Percentiles rank a stretch among this genome's conserved stretches.
Conservation (phyloP, 2,888 invertebrate species). For the Thymelicus sylvestris region DNA sequence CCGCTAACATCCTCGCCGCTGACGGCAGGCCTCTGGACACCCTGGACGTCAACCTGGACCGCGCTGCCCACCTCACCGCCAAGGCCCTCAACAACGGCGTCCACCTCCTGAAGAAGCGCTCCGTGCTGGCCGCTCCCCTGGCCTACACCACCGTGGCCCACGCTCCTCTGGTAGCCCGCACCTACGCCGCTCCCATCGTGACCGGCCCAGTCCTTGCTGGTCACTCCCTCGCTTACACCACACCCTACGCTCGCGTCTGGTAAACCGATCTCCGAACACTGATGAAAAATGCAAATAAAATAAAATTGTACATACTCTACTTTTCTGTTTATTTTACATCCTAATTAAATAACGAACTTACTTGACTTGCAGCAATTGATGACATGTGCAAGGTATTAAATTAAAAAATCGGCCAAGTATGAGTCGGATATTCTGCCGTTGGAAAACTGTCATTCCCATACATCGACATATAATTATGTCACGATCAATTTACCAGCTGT, state of each 20-base stretch:
- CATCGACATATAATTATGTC: no score
- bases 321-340: not conserved
- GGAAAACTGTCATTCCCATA: not conserved
- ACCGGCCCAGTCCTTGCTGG: slow-evolving; percentile 30
- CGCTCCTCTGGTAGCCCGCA: slow-evolving; percentile 49
- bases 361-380: no score
- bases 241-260: slow-evolving; percentile 54
- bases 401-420: no score
- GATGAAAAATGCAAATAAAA: slow-evolving; percentile 2
- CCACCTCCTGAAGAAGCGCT: slow-evolving; percentile 63
- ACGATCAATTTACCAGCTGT: no score
- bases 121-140: slow-evolving; percentile 52
- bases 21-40: slow-evolving; percentile 78
- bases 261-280: slow-evolving; percentile 35
- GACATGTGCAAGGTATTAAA: no score
- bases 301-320: slow-evolving; percentile 2
- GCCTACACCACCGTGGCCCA: slow-evolving; percentile 49
- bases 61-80: slow-evolving; percentile 71
- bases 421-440: no score
- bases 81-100: slow-evolving; percentile 64
- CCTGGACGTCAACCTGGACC: slow-evolving; percentile 75
- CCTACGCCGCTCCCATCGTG: slow-evolving; percentile 37
- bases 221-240: slow-evolving; percentile 58
- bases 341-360: no score
- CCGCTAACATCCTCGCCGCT: slow-evolving; percentile 71